phyloP scores from a whole-genome alignment of 2,888 invertebrate species.

The Scaptomyza parva region DNA sequence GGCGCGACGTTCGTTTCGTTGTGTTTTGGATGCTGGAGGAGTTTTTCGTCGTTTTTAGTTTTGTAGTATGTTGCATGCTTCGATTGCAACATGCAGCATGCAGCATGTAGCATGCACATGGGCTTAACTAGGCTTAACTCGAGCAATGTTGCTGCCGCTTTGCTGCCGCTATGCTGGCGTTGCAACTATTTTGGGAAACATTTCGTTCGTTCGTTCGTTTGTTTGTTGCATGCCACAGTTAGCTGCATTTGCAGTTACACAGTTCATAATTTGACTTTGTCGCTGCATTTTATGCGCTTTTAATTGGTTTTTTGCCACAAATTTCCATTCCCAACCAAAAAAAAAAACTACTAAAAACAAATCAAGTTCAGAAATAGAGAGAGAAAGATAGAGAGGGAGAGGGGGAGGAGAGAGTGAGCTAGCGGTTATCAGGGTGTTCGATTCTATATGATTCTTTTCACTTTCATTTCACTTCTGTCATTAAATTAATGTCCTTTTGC shows the following conservation, averaged over 20 bases:
- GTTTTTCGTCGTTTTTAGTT: conserved; percentile 77
- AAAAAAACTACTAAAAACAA: background rate
- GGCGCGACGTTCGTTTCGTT: conserved; percentile 59
- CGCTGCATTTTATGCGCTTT: conserved; percentile 53
- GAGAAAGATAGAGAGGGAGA: background rate
- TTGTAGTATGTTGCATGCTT: conserved; percentile 55
- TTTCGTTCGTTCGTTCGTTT: too few relatives aligned
- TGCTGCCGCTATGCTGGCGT: conserved; percentile 38
- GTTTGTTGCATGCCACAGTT: conserved; percentile 25
- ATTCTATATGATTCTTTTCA: conserved; percentile 46
- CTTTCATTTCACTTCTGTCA: conserved; percentile 64
- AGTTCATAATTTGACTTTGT: conserved; percentile 67
- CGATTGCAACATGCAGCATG: conserved; percentile 56
- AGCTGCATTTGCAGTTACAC: conserved; percentile 24
- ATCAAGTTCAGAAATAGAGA: conserved; percentile 55
- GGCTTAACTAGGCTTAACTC: conserved; percentile 78
- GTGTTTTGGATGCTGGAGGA: conserved; percentile 54
- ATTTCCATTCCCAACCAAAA: background rate
- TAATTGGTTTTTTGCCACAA: conserved; percentile 46
- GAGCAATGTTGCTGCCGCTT: conserved; percentile 16
- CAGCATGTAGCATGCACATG: conserved; percentile 53
- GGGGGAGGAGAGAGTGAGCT: too few relatives aligned
- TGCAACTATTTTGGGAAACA: conserved; percentile 58
- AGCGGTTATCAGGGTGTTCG: background rate
- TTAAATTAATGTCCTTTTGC: conserved; percentile 72